Evolutionary conservation across 2,797 vertebrate species (phyloP).

Genomic region (Propithecus perrieri): DNA sequence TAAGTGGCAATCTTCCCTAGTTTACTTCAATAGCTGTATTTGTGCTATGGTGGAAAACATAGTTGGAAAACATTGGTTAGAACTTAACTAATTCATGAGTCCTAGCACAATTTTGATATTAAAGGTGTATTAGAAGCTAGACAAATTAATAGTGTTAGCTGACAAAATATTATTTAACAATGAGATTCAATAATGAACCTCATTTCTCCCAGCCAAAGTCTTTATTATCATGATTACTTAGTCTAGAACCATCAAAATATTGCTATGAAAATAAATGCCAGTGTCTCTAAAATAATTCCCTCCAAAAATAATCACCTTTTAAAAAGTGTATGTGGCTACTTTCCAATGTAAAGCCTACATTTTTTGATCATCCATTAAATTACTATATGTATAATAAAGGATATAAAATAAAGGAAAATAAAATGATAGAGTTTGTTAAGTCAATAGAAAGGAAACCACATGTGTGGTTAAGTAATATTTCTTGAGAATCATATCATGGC

Average conservation of each 20-base stretch:
- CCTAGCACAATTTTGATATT: neutral
- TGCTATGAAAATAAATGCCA: constrained; percentile 13
- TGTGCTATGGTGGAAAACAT: neutral
- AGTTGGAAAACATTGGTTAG: neutral
- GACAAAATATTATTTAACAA: constrained; percentile 36
- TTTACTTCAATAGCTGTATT: neutral
- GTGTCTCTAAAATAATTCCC: constrained; percentile 11
- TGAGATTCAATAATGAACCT: constrained; percentile 1
- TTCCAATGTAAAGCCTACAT: neutral
- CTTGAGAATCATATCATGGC: neutral
- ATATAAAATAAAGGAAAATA: constrained; percentile 33
- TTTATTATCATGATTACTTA: constrained; percentile 43
- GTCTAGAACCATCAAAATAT: constrained; percentile 6
- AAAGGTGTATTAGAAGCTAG: neutral
- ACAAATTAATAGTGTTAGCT: constrained; percentile 46
- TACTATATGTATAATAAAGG: constrained; percentile 17
- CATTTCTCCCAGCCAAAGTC: neutral
- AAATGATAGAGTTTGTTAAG: neutral
- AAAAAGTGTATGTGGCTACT: neutral
- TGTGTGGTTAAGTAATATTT: neutral
- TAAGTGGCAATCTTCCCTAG: neutral
- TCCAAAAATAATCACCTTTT: constrained; percentile 41
- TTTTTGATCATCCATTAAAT: constrained; percentile 50
- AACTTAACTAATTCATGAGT: neutral
- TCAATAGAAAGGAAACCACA: constrained; percentile 32